Evolutionary conservation across 2,888 invertebrate genomes (phyloP).

Genomic region (Lasioglossum leucozonium): DNA sequence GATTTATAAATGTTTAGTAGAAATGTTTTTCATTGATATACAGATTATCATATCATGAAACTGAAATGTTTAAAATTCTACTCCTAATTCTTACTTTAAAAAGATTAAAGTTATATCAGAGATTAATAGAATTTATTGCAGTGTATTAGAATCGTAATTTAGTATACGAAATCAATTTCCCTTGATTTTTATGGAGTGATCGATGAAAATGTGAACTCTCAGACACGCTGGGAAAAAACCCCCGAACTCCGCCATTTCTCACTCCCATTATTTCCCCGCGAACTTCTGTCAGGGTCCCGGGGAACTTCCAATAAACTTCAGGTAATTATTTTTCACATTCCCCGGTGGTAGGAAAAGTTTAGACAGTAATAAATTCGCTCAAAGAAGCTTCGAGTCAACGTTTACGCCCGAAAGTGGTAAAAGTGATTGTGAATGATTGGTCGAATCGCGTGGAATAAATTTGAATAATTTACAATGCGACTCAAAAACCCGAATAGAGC

Average conservation of each 20-base stretch:
- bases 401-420: not conserved
- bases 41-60: no score
- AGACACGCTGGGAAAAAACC: not conserved
- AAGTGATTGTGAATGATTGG: not conserved
- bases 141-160: not conserved
- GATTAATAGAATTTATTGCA: not conserved
- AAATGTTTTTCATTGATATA: not conserved
- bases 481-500: not conserved
- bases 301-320: not conserved
- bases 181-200: not conserved
- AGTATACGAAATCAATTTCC: not conserved
- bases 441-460: not conserved
- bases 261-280: not conserved
- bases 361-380: not conserved
- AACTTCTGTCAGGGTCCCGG: not conserved
- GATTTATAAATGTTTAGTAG: not conserved
- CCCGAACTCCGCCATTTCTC: not conserved
- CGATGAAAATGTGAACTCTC: not conserved
- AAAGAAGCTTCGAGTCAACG: not conserved
- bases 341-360: not conserved
- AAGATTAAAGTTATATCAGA: not conserved
- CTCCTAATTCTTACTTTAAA: not conserved
- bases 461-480: not conserved
- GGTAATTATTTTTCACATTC: slow-evolving; percentile 4
- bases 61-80: not conserved